phyloP scores from a whole-genome alignment of 2,888 invertebrate genomes.

The Cephus pygmeus region DNA sequence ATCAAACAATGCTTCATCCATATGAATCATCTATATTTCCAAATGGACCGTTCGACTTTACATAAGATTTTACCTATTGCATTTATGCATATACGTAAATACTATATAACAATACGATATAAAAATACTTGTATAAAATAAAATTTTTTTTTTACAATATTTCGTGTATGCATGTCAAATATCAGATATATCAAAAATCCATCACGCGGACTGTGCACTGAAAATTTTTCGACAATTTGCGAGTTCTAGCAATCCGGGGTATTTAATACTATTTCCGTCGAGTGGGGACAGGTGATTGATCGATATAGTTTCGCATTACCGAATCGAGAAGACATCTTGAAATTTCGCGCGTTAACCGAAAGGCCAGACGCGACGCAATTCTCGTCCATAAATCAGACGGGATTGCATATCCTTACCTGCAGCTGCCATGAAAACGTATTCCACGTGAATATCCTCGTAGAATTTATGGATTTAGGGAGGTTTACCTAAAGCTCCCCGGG shows the following conservation, averaged over 20 bases:
- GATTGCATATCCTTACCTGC: constrained; percentile 17
- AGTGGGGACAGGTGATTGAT: background rate
- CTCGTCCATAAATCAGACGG: constrained; percentile 22
- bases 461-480: background rate
- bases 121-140: too few species aligned
- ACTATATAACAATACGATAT: too few species aligned
- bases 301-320: background rate
- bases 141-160: too few species aligned
- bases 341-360: constrained; percentile 17
- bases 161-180: too few species aligned
- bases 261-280: too few species aligned
- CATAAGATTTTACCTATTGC: too few species aligned
- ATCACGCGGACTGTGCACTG: too few species aligned
- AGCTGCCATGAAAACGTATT: constrained; percentile 7
- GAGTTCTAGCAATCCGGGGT: background rate
- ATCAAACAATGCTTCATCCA: too few species aligned
- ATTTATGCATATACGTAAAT: too few species aligned
- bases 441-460: background rate
- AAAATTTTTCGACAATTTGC: background rate
- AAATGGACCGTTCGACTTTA: too few species aligned
- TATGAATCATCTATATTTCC: too few species aligned
- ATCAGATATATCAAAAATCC: too few species aligned
- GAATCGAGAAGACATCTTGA: constrained; percentile 7
- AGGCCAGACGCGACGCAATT: constrained; percentile 5
- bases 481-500: background rate